Evolutionary conservation across 2,888 invertebrate genomes (phyloP), one percentile per base, ranked within the genome.

Genomic region (Ferrisia virgata): DNA sequence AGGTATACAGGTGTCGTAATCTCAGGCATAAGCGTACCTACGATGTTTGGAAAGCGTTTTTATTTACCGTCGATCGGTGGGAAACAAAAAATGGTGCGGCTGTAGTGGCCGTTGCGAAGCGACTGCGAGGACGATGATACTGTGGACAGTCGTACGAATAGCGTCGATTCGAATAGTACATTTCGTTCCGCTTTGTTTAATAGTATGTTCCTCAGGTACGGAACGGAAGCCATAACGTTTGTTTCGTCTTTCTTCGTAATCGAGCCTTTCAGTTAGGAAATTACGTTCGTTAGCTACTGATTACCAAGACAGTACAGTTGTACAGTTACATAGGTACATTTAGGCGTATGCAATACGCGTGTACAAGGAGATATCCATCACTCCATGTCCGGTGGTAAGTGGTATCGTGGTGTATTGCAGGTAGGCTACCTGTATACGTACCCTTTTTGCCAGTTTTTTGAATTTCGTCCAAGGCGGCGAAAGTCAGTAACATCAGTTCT

Each of bases 401-500:
- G 40, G 40, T 13, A 40, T 40, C 40, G 6, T 9, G 40, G 40
- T 40, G 40, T 13, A 13, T 40, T 40, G 13, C 13, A 13, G 13
- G 40, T 40, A n/a, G n/a, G n/a, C n/a, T n/a, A n/a, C n/a, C n/a
- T 40, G n/a, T n/a, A 36, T 31, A 81, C 36, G 11, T 82, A 82
- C 82, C 31, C 69, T 58, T 64, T 83, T 83, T 83, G 36, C 83
- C 76, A 9, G 28, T 40, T 72, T 83, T 72, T 31, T 83, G 76
- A 86, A 89, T 88, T 85, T 90, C 90, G 72, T 89, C 87, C 18
- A 92, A 88, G 85, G 90, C 93, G 25, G 92, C 92, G 86, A 96
- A 93, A 0, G 95, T 96, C 36, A 96, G 89, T 0, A 92, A 91
- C 79, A 96, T 91, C 85, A 97, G 93, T 86, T 97, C 96, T 88